Evolutionary conservation across 1,140 invertebrate species (phyloP).

Genomic region (Dendroctonus ponderosae): DNA sequence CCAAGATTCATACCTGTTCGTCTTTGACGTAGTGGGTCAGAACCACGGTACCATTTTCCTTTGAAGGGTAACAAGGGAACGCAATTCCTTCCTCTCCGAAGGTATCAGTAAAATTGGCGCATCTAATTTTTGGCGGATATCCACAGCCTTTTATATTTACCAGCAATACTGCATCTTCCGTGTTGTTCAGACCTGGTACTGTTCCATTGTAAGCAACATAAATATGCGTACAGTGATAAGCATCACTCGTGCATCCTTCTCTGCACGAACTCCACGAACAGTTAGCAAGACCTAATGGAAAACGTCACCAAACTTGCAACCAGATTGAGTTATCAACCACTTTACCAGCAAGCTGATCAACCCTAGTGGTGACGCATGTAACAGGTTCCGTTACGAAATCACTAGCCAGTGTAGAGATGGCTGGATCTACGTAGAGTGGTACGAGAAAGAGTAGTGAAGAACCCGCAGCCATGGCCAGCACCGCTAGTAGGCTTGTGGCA

Average conservation of each 20-base stretch:
- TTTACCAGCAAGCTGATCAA: conserved; percentile 64
- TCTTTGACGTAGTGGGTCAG: conserved; percentile 76
- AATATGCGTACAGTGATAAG: conserved; percentile 81
- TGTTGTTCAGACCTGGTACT: conserved; percentile 45
- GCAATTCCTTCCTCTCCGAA: conserved; percentile 73
- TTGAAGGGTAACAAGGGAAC: conserved; percentile 82
- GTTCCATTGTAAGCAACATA: conserved; percentile 71
- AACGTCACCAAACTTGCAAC: conserved; percentile 40
- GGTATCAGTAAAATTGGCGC: conserved; percentile 74
- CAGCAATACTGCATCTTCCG: conserved; percentile 66
- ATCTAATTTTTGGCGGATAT: conserved; percentile 83
- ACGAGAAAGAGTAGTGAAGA: conserved; percentile 82
- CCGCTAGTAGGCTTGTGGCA: conserved; percentile 73
- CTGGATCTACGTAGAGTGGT: conserved; percentile 85
- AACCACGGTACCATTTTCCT: conserved; percentile 75
- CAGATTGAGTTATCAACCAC: background rate
- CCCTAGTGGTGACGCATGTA: conserved; percentile 70
- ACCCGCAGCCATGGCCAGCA: conserved; percentile 75
- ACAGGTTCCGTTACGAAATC: conserved; percentile 79
- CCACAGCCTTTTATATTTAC: conserved; percentile 85
- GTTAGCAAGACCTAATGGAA: conserved; percentile 63
- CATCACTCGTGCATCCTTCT: conserved; percentile 84
- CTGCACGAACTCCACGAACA: conserved; percentile 84
- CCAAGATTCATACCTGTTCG: conserved; percentile 56
- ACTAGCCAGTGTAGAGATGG: conserved; percentile 81